Evolutionary conservation across 2,113 vertebrate genomes (phyloP), one percentile per base, ranked within the genome.

Genomic region (Halcyon senegalensis): DNA sequence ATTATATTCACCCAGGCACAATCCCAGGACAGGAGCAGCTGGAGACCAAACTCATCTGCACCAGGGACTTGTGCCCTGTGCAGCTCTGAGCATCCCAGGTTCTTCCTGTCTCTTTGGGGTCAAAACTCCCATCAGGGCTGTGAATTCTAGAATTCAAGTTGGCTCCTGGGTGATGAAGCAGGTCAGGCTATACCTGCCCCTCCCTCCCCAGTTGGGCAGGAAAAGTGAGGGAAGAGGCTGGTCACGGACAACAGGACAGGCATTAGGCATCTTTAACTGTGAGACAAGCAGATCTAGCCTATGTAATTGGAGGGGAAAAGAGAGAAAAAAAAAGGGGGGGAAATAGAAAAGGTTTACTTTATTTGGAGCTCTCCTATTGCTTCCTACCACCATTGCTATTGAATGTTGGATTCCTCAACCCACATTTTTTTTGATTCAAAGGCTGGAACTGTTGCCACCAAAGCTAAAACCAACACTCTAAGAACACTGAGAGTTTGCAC

Each of bases 231-330:
- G 16, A 53, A 66, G 16, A 78, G 53, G 35, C 16, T 50, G 66
- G 4, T 43, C 31, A 56, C 10, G 53, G 60, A 14, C 44, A 74
- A 59, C 8, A 46, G 25, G 21, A 53, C 13, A 72, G 31, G 56
- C 11, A 37, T 21, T 2, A 43, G 37, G 64, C 20, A 59, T 13
- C 33, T 55, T 7, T 30, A 30, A 16, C 6, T 62, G 51, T 5
- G 19, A 87, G 37, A 41, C 5, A 79, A 50, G 37, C 15, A 83
- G 18, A 48, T 41, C 44, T 17, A 53, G 21, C 16, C n/a, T 46
- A 21, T 0, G 1, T 1, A 66, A 62, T 0, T 48, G 9, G 13
- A 25, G 10, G 1, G 1, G 13, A 74, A 81, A 11, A 3, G 2
- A 0, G 1, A 16, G 28, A n/a, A 41, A 14, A 44, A 35, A 35